A percentile compares a stretch with the other conserved stretches of the same genome.
Conservation (phyloP, 2,113 vertebrate species). For the Amblyopsis rosae region DNA sequence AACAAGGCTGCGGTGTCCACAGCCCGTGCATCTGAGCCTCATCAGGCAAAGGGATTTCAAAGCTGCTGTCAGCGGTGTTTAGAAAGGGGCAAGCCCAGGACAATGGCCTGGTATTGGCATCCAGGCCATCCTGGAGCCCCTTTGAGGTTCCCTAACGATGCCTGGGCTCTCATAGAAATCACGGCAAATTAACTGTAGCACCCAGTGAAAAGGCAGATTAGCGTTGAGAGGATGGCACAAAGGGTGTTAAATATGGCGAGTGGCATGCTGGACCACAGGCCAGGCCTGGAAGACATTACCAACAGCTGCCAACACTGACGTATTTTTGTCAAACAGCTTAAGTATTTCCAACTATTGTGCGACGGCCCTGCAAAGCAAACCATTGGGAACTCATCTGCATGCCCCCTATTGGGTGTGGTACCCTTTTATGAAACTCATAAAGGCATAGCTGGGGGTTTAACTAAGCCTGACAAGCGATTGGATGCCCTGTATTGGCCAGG, state of each 20-base stretch:
- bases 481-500: slow-evolving; percentile 80
- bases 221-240: slow-evolving; percentile 78
- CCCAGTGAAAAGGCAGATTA: slow-evolving; percentile 94
- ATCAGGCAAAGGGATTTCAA: slow-evolving; percentile 64
- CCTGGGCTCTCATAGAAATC: slow-evolving; percentile 87
- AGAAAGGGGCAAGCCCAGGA: slow-evolving; percentile 43
- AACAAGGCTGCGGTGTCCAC: slow-evolving; percentile 50
- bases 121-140: slow-evolving; percentile 78
- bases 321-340: slow-evolving; percentile 82
- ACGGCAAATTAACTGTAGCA: slow-evolving; percentile 89
- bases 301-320: slow-evolving; percentile 81
- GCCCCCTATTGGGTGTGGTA: slow-evolving; percentile 65
- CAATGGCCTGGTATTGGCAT: slow-evolving; percentile 77
- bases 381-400: slow-evolving; percentile 85
- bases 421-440: slow-evolving; percentile 80
- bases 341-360: slow-evolving; percentile 82
- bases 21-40: slow-evolving; percentile 60
- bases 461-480: slow-evolving; percentile 92
- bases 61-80: slow-evolving; percentile 68
- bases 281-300: slow-evolving; percentile 77
- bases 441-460: slow-evolving; percentile 87
- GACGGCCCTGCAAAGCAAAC: slow-evolving; percentile 70
- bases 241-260: slow-evolving; percentile 76
- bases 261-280: slow-evolving; percentile 78
- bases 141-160: slow-evolving; percentile 86